Conservation (phyloP, 2,888 invertebrate genomes). For the Hypsopygia costalis region DNA sequence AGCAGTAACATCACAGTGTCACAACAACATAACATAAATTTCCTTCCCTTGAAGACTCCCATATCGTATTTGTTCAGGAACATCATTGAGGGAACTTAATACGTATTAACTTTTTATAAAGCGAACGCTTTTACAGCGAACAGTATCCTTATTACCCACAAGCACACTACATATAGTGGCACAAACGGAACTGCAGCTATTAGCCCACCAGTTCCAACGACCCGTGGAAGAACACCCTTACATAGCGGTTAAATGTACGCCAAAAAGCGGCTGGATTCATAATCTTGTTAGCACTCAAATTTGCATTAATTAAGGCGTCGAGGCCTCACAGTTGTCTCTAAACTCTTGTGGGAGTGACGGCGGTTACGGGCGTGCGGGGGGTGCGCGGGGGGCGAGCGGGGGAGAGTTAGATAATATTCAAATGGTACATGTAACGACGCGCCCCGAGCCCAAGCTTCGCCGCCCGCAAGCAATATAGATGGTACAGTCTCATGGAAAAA, state of each 20-base stretch:
- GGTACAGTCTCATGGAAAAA: conserved; percentile 36
- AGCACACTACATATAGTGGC: too few relatives aligned
- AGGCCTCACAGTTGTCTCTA: conserved; percentile 66
- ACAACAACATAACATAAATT: too few relatives aligned
- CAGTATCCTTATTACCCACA: too few relatives aligned
- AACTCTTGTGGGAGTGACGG: conserved; percentile 39
- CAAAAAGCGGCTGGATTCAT: conserved; percentile 75
- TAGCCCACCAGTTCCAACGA: background rate
- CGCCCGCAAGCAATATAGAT: conserved; percentile 76
- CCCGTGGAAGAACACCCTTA: conserved; percentile 23
- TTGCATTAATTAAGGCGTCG: conserved; percentile 78
- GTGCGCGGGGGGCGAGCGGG: conserved; percentile 27
- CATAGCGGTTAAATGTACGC: conserved; percentile 48
- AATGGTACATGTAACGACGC: conserved; percentile 80
- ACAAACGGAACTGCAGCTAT: too few relatives aligned
- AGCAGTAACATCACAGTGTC: too few relatives aligned
- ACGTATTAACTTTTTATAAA: too few relatives aligned
- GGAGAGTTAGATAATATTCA: conserved; percentile 76
- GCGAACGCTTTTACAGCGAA: too few relatives aligned
- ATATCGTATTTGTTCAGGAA: too few relatives aligned
- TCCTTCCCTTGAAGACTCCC: too few relatives aligned
- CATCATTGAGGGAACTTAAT: too few relatives aligned
- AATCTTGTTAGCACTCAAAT: conserved; percentile 81
- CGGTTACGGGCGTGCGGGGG: conserved; percentile 7
- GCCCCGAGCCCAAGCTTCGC: conserved; percentile 55